Conservation (phyloP, 2,797 vertebrate genomes). For the Cephalopachus bancanus region DNA sequence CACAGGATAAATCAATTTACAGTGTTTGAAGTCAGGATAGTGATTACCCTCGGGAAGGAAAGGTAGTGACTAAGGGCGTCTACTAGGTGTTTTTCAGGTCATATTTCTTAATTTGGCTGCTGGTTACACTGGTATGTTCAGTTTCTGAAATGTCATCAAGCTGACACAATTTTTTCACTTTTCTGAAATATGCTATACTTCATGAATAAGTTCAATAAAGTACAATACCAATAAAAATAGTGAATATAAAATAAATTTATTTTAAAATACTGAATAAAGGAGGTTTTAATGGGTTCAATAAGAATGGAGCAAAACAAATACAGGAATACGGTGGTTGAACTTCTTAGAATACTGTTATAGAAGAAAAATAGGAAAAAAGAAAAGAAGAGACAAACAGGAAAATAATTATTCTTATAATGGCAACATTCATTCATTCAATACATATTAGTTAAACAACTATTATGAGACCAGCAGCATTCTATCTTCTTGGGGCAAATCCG, state of each 20-base stretch:
- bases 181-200: neutral
- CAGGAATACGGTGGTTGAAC: neutral
- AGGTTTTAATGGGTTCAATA: constrained; percentile 4
- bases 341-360: constrained; percentile 31
- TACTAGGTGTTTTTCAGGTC: neutral
- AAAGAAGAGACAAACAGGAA: neutral
- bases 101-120: constrained; percentile 16
- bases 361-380: constrained; percentile 3
- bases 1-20: neutral
- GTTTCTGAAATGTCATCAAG: constrained; percentile 38
- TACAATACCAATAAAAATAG: constrained; percentile 33
- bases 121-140: neutral
- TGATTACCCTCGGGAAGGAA: neutral
- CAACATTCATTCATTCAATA: constrained; percentile 37
- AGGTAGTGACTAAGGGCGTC: neutral
- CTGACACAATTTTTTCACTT: neutral
- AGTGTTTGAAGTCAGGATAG: neutral
- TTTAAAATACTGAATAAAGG: neutral
- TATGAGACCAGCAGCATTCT: neutral
- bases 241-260: neutral
- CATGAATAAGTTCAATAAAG: neutral
- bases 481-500: neutral
- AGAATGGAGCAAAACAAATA: constrained; percentile 17
- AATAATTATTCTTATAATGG: constrained; percentile 38
- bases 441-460: constrained; percentile 9